phyloP scores from a whole-genome alignment of 2,888 invertebrate genomes.

The Drosophila fulvimacula region DNA sequence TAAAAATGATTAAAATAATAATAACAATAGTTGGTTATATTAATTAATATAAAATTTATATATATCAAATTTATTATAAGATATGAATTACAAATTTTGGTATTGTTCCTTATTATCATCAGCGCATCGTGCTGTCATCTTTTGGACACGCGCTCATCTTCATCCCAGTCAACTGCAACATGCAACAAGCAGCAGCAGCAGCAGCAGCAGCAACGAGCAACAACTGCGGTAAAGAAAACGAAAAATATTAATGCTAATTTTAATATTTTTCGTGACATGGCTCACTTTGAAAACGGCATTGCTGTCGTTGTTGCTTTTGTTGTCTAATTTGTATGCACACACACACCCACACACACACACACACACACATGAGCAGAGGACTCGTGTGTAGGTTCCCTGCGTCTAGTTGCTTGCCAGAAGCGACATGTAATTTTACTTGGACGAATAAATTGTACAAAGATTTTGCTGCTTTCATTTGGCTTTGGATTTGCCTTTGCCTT shows the following conservation, averaged over 20 bases:
- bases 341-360: constrained; percentile 9
- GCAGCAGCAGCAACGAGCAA: constrained; percentile 33
- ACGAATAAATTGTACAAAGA: constrained; percentile 82
- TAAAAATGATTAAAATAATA: too few species aligned
- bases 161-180: constrained; percentile 55
- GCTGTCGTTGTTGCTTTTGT: constrained; percentile 60
- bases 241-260: constrained; percentile 81
- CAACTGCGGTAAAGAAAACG: constrained; percentile 16
- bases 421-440: constrained; percentile 83
- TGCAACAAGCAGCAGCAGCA: constrained; percentile 31
- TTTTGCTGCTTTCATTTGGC: constrained; percentile 61
- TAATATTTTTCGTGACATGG: constrained; percentile 84
- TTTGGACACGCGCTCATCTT: constrained; percentile 6
- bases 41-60: too few species aligned
- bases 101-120: not conserved
- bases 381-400: constrained; percentile 35
- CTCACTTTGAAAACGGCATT: constrained; percentile 62
- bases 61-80: too few species aligned
- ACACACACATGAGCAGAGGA: constrained; percentile 11
- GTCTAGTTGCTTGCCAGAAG: constrained; percentile 65
- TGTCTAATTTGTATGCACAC: constrained; percentile 56
- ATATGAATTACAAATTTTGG: not conserved
- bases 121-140: not conserved
- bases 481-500: constrained; percentile 4
- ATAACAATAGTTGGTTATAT: too few species aligned